phyloP scores from a whole-genome alignment of 2,113 vertebrate genomes.

The Megaceryle maxima region DNA sequence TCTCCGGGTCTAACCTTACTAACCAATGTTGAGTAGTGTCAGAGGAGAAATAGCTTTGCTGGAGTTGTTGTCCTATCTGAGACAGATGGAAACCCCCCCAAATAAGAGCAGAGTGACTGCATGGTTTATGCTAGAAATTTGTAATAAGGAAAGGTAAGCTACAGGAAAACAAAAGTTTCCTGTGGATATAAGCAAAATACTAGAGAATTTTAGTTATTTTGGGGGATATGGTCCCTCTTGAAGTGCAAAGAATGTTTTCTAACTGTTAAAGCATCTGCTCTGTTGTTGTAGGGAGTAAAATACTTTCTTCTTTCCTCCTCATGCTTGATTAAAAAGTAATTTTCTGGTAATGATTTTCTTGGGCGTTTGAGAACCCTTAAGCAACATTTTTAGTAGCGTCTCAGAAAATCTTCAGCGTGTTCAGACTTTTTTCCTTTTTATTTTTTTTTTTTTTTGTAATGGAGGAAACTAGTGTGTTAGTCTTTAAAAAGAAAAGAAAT shows the following conservation, averaged over 20 bases:
- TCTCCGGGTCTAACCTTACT: neutral
- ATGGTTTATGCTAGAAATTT: neutral
- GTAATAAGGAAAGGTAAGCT: neutral
- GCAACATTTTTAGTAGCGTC: neutral
- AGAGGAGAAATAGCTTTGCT: neutral
- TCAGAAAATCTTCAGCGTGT: neutral
- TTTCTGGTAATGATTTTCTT: neutral
- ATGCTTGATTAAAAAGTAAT: slow-evolving; percentile 10
- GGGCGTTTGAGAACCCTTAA: neutral
- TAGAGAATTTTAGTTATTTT: neutral
- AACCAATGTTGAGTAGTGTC: neutral
- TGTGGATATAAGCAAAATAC: neutral
- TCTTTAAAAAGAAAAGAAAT: neutral
- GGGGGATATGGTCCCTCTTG: neutral
- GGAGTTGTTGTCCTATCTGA: neutral
- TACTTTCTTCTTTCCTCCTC: neutral
- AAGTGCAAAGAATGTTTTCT: neutral
- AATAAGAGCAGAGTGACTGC: neutral
- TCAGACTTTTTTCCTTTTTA: neutral
- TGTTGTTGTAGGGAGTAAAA: neutral
- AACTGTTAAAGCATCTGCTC: neutral
- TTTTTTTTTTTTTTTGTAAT: neutral
- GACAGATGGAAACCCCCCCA: neutral
- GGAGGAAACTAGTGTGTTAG: neutral
- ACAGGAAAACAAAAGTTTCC: neutral